Conservation (phyloP, 2,797 vertebrate genomes). For the Eleutherodactylus coqui region DNA sequence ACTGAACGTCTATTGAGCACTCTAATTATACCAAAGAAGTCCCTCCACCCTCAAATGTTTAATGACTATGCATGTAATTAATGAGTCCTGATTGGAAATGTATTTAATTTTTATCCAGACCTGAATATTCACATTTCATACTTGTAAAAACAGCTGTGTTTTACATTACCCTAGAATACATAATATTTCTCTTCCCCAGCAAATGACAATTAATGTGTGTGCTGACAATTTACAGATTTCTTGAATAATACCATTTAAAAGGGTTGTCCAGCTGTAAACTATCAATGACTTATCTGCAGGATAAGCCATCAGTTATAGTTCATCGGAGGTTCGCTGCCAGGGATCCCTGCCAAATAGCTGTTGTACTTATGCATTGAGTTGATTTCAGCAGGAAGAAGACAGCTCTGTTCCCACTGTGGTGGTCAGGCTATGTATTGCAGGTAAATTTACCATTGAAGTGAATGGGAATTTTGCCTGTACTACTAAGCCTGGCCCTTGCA, state of each 20-base stretch:
- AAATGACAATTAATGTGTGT: conserved; percentile 18
- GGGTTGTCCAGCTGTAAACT: too few relatives aligned
- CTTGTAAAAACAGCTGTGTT: conserved; percentile 45
- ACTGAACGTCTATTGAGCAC: conserved; percentile 30
- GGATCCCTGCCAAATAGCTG: too few relatives aligned
- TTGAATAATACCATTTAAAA: neutral
- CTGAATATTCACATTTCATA: conserved; percentile 39
- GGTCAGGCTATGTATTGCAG: too few relatives aligned
- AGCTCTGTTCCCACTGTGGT: too few relatives aligned
- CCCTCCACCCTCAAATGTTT: conserved; percentile 50
- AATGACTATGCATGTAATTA: conserved; percentile 54
- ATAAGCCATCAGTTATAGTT: too few relatives aligned
- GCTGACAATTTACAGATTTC: neutral
- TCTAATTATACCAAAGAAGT: conserved; percentile 49
- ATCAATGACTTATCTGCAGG: too few relatives aligned
- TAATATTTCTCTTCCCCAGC: conserved; percentile 1
- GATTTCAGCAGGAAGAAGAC: too few relatives aligned
- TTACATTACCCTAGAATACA: neutral
- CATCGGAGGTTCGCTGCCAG: too few relatives aligned
- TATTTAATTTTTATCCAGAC: conserved; percentile 34
- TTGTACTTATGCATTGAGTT: too few relatives aligned
- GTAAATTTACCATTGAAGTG: too few relatives aligned
- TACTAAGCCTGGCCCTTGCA: too few relatives aligned
- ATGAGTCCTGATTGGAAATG: conserved; percentile 53
- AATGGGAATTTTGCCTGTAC: too few relatives aligned